phyloP scores from a whole-genome alignment of 2,113 vertebrate species.

The Paratilapia polleni region DNA sequence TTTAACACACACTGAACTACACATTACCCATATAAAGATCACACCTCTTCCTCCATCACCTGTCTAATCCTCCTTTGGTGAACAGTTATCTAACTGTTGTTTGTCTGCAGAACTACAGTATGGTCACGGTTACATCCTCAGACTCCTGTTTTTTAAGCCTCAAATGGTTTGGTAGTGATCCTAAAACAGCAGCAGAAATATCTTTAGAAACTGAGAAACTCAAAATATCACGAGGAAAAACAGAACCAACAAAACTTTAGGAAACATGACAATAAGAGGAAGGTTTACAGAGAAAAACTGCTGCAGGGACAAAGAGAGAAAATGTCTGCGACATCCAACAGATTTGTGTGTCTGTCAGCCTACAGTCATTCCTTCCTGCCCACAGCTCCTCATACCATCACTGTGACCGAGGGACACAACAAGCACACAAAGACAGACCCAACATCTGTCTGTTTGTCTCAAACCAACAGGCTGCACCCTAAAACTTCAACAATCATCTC shows the following conservation, averaged over 20 bases:
- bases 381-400: constrained; percentile 43
- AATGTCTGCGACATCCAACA: background rate
- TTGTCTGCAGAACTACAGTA: fast-evolving
- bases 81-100: background rate
- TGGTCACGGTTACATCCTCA: background rate
- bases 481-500: background rate
- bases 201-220: background rate
- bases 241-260: background rate
- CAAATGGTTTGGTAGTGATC: background rate
- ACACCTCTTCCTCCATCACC: too few species aligned
- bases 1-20: too few species aligned
- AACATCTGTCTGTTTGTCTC: background rate
- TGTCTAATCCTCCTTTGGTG: too few species aligned
- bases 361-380: constrained; percentile 56
- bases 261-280: background rate
- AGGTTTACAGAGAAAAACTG: background rate
- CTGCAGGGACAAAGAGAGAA: background rate
- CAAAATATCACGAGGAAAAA: background rate
- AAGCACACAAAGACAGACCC: background rate
- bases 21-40: too few species aligned
- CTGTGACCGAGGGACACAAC: background rate
- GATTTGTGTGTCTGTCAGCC: constrained; percentile 16
- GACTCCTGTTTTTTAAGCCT: fast-evolving
- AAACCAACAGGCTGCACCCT: background rate
- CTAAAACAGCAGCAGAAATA: background rate